Base-by-base conservation (phyloP, 2,888 invertebrate species). In the Empis stercorea region DNA sequence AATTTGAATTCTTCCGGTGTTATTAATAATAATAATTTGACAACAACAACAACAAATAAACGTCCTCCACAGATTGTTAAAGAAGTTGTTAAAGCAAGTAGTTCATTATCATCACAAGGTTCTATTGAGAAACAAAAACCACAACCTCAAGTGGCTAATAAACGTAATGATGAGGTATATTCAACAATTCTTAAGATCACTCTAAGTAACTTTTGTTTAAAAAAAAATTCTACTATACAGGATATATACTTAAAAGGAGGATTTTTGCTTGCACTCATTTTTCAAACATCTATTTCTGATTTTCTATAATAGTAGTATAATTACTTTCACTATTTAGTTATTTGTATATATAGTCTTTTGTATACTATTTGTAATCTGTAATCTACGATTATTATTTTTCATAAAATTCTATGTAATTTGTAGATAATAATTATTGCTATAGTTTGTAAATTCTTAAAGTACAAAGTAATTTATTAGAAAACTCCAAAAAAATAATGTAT, bases 161-260 rank as follows among this genome's bases (percentile, higher is more conserved):
- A 58, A 50, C 61, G 61, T 50, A 59, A 59, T 49, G 61, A 60
- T 56, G 62, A 64, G 62, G 63, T 64, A 62, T 59, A 57, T 48
- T 30, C 37, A n/a, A n/a, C 23, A 27, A 2, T 27, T 27, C 23
- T 27, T 27, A n/a, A n/a, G n/a, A n/a, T n/a, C n/a, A n/a, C n/a
- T n/a, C n/a, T n/a, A n/a, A n/a, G n/a, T n/a, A n/a, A n/a, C n/a
- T n/a, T n/a, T n/a, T n/a, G n/a, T n/a, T n/a, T n/a, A n/a, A n/a
- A n/a, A n/a, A n/a, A n/a, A n/a, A n/a, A n/a, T n/a, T n/a, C n/a
- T n/a, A n/a, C n/a, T n/a, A n/a, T n/a, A n/a, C n/a, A n/a, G n/a
- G n/a, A n/a, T n/a, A n/a, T n/a, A n/a, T n/a, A n/a, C n/a, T n/a
- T n/a, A n/a, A n/a, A n/a, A n/a, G n/a, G n/a, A n/a, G n/a, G n/a